Percentiles rank a stretch among this genome's conserved stretches.
Conservation (phyloP, 1,140 invertebrate species). For the Tribolium castaneum region DNA sequence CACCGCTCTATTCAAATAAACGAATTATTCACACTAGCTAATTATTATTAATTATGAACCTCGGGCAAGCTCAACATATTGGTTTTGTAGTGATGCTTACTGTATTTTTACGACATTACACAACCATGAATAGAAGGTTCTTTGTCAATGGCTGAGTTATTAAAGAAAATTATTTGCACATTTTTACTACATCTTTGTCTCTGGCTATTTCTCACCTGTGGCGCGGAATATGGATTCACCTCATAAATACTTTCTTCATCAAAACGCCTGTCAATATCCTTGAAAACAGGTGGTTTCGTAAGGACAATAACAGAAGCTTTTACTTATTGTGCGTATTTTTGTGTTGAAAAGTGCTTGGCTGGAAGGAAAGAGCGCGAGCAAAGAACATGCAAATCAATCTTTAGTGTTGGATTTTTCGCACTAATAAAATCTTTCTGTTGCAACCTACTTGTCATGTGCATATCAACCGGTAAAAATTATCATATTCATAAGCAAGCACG, state of each 20-base stretch:
- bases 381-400: background rate
- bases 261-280: background rate
- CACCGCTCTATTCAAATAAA: background rate
- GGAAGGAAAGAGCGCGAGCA: background rate
- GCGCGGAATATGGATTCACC: no score
- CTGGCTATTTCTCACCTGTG: no score
- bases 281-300: background rate
- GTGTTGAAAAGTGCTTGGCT: background rate
- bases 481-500: constrained; percentile 16
- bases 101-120: constrained; percentile 25
- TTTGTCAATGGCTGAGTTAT: background rate
- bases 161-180: background rate
- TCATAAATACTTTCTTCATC: background rate
- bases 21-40: constrained; percentile 24
- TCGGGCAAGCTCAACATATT: constrained; percentile 1
- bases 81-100: constrained; percentile 5
- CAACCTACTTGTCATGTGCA: constrained; percentile 23
- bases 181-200: background rate
- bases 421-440: constrained; percentile 18
- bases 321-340: no score
- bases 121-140: constrained; percentile 6
- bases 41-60: constrained; percentile 34
- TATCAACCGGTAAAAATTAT: constrained; percentile 23
- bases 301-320: no score
- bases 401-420: background rate